Evolutionary conservation across 64 coral and sea anemone genomes (phyloP), one percentile per base, ranked within the genome.

Genomic region (Pocillopora verrucosa): DNA sequence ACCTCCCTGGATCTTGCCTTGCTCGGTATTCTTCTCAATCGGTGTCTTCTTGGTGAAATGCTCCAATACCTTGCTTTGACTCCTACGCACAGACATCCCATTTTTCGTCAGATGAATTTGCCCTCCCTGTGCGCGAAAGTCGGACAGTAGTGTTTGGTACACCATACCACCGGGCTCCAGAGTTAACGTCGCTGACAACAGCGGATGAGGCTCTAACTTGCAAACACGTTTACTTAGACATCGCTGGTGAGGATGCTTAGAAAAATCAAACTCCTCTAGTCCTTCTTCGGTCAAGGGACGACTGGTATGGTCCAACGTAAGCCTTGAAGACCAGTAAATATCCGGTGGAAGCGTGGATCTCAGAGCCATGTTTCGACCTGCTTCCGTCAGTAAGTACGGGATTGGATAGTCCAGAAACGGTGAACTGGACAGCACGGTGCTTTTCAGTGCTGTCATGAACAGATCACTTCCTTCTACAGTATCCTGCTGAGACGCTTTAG

Each of bases 91-190:
- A 61, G 69, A 77, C 61, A 61, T 24, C 59, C 69, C 69, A 75
- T 75, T 76, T 62, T 51, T 77, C 17, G 30, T 89, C 20, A 95
- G 78, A 60, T 88, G 78, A 61, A 99, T 93, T 60, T 89, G 94
- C 64, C 97, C 97, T 36, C 97, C 97, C 63, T 93, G 93, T 16
- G 97, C 93, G 25, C 97, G 75, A 59, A 95, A 99, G 59, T 95
- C 94, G 3, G 93, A 78, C 13, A 99, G 58, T 30, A 95, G 26
- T 0, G 87, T 84, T 84, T 86, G 94, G 19, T 92, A 80, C 16
- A 92, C 76, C 72, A 74, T 80, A 38, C 91, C 86, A 56, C 26
- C 91, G 1, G 57, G 35, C 26, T 90, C 88, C 58, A 92, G 74
- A 30, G 77, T 92, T 11, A 99, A 67, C 26, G 78, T 75, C 2